Conservation (phyloP, 2,888 invertebrate species). For the Eupithecia centaureata region DNA sequence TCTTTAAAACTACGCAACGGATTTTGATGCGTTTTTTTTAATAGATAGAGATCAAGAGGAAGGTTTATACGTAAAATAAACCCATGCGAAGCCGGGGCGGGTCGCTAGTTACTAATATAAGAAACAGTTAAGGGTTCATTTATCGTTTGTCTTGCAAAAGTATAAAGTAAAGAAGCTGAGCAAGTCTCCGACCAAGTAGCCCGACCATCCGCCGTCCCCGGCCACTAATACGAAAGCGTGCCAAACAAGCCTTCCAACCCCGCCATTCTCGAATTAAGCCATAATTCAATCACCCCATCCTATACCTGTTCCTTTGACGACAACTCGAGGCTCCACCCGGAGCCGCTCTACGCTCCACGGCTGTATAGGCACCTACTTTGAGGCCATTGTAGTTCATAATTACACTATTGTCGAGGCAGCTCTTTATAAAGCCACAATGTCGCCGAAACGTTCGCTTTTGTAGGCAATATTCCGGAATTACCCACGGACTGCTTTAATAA, state of each 20-base stretch:
- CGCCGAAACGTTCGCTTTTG: background rate
- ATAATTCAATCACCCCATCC: constrained; percentile 25
- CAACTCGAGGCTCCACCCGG: constrained; percentile 6
- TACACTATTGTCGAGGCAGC: constrained; percentile 14
- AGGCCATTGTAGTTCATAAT: constrained; percentile 14
- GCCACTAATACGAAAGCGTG: constrained; percentile 30
- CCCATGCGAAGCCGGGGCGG: too few species aligned
- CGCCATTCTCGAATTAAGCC: constrained; percentile 21
- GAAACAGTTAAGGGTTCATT: too few species aligned
- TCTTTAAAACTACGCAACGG: too few species aligned
- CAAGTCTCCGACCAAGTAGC: background rate
- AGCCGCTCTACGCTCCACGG: background rate
- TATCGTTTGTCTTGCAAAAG: background rate
- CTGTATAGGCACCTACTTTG: background rate
- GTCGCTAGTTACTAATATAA: too few species aligned
- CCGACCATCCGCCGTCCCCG: background rate
- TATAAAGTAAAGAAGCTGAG: background rate
- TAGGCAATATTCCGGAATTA: background rate
- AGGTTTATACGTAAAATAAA: too few species aligned
- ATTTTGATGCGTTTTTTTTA: too few species aligned
- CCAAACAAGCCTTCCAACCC: constrained; percentile 25
- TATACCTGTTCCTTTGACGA: constrained; percentile 28
- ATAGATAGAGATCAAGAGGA: too few species aligned
- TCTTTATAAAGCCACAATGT: constrained; percentile 10
- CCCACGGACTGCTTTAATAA: background rate